These are phyloP conservation scores for Ephestia elutella DNA, from an alignment of 1,140 invertebrate species.

Conservation along the genomic window DNA sequence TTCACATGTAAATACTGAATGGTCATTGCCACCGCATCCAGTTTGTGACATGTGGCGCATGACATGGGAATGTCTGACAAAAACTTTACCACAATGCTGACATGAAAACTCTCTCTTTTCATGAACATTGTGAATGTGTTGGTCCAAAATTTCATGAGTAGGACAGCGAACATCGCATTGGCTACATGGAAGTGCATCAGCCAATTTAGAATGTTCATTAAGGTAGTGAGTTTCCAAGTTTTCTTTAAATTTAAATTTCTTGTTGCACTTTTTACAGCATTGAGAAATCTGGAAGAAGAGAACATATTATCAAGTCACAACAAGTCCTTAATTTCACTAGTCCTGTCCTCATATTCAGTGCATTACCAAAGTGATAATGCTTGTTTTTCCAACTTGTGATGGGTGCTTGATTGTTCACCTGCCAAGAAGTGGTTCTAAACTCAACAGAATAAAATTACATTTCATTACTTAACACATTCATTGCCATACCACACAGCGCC, in stretches of 20 bases:
- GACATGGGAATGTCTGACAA: slow-evolving; percentile 56
- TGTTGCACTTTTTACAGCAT: slow-evolving; percentile 48
- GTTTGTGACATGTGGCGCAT: slow-evolving; percentile 52
- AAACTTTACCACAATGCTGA: slow-evolving; percentile 44
- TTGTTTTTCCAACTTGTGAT: too few relatives aligned
- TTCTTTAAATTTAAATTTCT: slow-evolving; percentile 52
- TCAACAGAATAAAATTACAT: too few relatives aligned
- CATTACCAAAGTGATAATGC: too few relatives aligned
- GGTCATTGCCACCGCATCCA: slow-evolving; percentile 47
- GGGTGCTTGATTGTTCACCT: too few relatives aligned
- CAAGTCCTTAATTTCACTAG: too few relatives aligned
- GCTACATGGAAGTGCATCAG: slow-evolving; percentile 43
- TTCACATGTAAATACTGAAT: slow-evolving; percentile 42
- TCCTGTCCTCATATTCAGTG: too few relatives aligned
- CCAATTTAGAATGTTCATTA: slow-evolving; percentile 51
- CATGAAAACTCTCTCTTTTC: slow-evolving; percentile 43
- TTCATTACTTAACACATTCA: too few relatives aligned
- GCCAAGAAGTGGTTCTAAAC: too few relatives aligned
- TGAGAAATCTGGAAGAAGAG: slow-evolving; percentile 25
- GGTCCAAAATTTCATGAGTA: slow-evolving; percentile 27
- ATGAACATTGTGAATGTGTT: slow-evolving; percentile 49
- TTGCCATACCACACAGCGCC: too few relatives aligned
- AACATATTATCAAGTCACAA: neutral
- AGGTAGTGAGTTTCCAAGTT: slow-evolving; percentile 37
- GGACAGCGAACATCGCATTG: slow-evolving; percentile 49